Percentiles rank a stretch among this genome's conserved stretches.
These are phyloP conservation scores for Scelioninae gen. 1 DNA, from an alignment of 2,888 invertebrate species.

Conservation along the genomic window DNA sequence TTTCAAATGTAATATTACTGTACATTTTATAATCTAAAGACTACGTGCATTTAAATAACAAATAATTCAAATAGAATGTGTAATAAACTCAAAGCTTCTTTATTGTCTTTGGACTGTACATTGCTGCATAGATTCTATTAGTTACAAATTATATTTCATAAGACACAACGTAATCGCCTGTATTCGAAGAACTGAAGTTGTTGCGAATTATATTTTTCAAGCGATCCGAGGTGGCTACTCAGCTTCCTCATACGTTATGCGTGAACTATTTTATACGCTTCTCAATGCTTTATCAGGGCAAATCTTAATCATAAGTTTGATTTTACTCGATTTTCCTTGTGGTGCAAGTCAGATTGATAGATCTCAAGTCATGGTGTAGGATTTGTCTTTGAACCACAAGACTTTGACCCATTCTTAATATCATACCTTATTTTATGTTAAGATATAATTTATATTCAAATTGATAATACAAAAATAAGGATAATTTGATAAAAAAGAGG, in stretches of 20 bases:
- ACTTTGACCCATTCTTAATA: slow-evolving; percentile 47
- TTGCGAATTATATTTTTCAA: slow-evolving; percentile 43
- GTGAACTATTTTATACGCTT: slow-evolving; percentile 45
- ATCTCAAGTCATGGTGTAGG: slow-evolving; percentile 46
- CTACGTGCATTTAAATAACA: too few species aligned
- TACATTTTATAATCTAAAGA: too few species aligned
- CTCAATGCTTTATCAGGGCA: slow-evolving; percentile 38
- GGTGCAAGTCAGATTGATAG: slow-evolving; percentile 45
- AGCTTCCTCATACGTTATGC: slow-evolving; percentile 14
- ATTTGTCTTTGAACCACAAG: slow-evolving; percentile 41
- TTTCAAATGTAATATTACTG: too few species aligned
- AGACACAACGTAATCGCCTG: slow-evolving; percentile 35
- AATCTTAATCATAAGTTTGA: slow-evolving; percentile 32
- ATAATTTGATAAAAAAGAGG: not conserved
- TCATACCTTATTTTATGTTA: not conserved
- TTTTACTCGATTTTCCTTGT: slow-evolving; percentile 37
- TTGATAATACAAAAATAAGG: not conserved
- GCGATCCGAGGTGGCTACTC: slow-evolving; percentile 7
- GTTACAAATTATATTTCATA: slow-evolving; percentile 32
- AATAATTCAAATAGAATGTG: too few species aligned
- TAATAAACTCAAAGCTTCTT: not conserved
- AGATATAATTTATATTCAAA: not conserved
- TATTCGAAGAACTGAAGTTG: slow-evolving; percentile 32
- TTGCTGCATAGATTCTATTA: slow-evolving; percentile 32
- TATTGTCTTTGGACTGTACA: slow-evolving; percentile 17